Conservation (phyloP, 2,113 vertebrate genomes). For the Maccullochella peelii region DNA sequence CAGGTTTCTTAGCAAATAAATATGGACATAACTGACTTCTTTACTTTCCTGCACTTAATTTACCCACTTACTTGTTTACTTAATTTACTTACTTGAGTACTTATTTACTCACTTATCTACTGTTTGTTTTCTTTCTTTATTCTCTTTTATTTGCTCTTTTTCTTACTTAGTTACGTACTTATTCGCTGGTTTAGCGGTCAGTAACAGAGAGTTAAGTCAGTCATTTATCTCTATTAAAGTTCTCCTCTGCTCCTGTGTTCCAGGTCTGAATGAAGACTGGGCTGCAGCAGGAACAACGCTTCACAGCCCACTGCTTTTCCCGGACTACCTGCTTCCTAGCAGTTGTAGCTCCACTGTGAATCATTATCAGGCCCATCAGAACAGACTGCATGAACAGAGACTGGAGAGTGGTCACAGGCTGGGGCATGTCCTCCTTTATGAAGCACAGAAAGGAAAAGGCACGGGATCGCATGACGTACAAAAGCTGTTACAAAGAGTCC, state of each 20-base stretch:
- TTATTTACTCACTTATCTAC: too few species aligned
- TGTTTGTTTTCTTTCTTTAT: too few species aligned
- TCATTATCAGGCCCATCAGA: conserved; percentile 23
- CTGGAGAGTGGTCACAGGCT: conserved; percentile 25
- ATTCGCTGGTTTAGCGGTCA: background rate
- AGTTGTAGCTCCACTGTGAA: background rate
- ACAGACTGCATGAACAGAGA: conserved; percentile 20
- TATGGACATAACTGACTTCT: too few species aligned
- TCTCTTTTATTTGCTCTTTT: too few species aligned
- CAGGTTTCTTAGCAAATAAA: background rate
- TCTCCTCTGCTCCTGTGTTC: background rate
- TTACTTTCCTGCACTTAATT: too few species aligned
- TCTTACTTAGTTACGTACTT: too few species aligned
- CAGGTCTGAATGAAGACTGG: background rate
- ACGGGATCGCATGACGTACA: background rate
- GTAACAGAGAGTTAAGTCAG: background rate
- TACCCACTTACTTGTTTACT: too few species aligned
- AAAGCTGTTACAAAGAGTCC: background rate
- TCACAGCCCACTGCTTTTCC: background rate
- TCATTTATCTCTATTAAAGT: background rate
- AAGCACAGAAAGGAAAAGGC: conserved; percentile 8
- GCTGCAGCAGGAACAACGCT: background rate
- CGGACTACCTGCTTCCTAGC: background rate
- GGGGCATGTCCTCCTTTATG: conserved; percentile 26
- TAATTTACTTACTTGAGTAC: too few species aligned